These are phyloP conservation scores for Nasonovia ribisnigri DNA, from an alignment of 2,888 invertebrate species.

Conservation along the genomic window DNA sequence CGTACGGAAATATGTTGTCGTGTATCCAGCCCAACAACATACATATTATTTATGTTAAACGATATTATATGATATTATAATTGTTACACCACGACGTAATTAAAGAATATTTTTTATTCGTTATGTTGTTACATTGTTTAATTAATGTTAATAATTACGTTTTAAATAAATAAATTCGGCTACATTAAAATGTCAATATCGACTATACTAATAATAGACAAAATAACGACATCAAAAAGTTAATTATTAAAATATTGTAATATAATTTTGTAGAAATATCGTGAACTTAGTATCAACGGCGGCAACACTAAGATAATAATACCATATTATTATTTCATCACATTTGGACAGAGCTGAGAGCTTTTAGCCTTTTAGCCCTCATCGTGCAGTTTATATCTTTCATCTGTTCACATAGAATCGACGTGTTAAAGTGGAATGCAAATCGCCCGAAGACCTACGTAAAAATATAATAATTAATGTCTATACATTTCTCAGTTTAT, in stretches of 20 bases:
- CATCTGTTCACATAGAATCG: neutral
- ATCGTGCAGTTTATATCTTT: neutral
- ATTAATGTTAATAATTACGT: neutral
- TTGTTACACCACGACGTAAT: neutral
- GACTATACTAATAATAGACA: neutral
- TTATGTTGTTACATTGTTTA: neutral
- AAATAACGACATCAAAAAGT: neutral
- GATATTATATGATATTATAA: too few species aligned
- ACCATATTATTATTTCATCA: neutral
- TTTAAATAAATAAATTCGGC: neutral
- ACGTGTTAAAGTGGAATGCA: neutral
- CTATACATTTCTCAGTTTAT: neutral
- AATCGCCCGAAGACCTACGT: neutral
- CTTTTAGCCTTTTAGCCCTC: neutral
- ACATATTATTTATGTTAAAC: too few species aligned
- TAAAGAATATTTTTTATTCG: neutral
- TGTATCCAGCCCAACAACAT: too few species aligned
- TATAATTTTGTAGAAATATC: neutral
- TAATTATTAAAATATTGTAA: neutral
- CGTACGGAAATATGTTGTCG: too few species aligned
- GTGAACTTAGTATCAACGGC: neutral
- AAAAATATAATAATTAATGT: neutral
- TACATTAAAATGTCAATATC: neutral
- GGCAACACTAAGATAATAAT: neutral
- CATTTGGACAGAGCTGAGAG: neutral